Conservation (phyloP, 2,888 invertebrate genomes). For the Crioceris asparagi region DNA sequence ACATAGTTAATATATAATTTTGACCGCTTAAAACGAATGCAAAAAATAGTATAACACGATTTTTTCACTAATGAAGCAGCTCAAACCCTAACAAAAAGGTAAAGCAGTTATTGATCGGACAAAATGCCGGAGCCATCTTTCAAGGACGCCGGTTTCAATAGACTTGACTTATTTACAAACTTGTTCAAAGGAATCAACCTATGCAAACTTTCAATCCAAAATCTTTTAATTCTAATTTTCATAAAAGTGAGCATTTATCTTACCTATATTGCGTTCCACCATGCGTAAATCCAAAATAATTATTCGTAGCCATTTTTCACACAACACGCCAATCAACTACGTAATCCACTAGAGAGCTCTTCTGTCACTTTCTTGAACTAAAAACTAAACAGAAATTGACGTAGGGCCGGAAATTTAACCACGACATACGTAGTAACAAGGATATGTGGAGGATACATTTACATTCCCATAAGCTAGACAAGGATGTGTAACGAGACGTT, state of each 20-base stretch:
- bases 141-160: slow-evolving; percentile 34
- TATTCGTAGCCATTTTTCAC: slow-evolving; percentile 67
- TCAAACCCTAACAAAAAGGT: slow-evolving; percentile 18
- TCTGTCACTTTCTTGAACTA: too few relatives aligned
- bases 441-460: too few relatives aligned
- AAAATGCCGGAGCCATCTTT: slow-evolving; percentile 37
- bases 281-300: slow-evolving; percentile 91
- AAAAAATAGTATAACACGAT: too few relatives aligned
- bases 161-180: too few relatives aligned
- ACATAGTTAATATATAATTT: too few relatives aligned
- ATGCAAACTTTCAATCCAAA: neutral
- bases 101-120: slow-evolving; percentile 38
- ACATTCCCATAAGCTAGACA: too few relatives aligned
- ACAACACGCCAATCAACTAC: slow-evolving; percentile 21
- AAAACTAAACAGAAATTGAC: too few relatives aligned
- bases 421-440: too few relatives aligned
- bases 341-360: slow-evolving; percentile 4
- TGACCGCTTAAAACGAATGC: too few relatives aligned
- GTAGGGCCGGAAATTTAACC: too few relatives aligned
- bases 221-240: neutral
- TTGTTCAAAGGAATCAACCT: too few relatives aligned
- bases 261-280: slow-evolving; percentile 88
- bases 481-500: too few relatives aligned
- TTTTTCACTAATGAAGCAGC: slow-evolving; percentile 7
- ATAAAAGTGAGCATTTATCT: slow-evolving; percentile 34